Evolutionary conservation across 2,797 vertebrate genomes (phyloP).

Genomic region (Thalassophryne amazonica): DNA sequence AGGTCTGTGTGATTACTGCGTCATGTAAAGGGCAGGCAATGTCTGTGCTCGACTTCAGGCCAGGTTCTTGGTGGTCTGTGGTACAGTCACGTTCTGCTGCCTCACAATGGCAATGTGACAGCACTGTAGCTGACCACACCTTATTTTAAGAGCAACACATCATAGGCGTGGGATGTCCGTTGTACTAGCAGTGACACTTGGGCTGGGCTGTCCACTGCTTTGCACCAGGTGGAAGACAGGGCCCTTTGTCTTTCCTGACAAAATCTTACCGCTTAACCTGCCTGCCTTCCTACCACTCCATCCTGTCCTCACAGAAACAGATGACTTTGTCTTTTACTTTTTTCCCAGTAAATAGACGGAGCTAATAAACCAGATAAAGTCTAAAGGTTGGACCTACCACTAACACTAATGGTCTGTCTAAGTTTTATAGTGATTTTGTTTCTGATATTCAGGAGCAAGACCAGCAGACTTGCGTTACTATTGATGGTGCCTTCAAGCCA

Average conservation of each 20-base stretch:
- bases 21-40: no score
- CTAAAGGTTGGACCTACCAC: slow-evolving; percentile 12
- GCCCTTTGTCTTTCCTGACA: slow-evolving; percentile 23
- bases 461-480: slow-evolving; percentile 20
- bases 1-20: no score
- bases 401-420: slow-evolving; percentile 27
- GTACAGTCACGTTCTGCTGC: no score
- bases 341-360: slow-evolving; percentile 31
- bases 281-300: not conserved
- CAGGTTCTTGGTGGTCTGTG: no score
- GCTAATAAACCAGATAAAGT: slow-evolving; percentile 13
- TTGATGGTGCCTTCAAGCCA: slow-evolving; percentile 60
- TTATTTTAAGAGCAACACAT: no score
- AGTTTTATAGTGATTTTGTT: slow-evolving; percentile 30
- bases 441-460: slow-evolving; percentile 71
- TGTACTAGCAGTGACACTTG: no score
- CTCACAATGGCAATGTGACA: no score
- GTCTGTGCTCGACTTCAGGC: no score
- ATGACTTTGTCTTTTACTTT: slow-evolving; percentile 9
- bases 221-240: no score
- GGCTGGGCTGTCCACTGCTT: no score
- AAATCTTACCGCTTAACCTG: slow-evolving; percentile 7
- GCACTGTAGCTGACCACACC: no score
- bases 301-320: slow-evolving; percentile 22
- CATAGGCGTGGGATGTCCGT: no score